Percentiles rank a stretch among this genome's conserved stretches.
Evolutionary conservation across 2,888 invertebrate genomes (phyloP).

Genomic region (Dendrolimus pini): DNA sequence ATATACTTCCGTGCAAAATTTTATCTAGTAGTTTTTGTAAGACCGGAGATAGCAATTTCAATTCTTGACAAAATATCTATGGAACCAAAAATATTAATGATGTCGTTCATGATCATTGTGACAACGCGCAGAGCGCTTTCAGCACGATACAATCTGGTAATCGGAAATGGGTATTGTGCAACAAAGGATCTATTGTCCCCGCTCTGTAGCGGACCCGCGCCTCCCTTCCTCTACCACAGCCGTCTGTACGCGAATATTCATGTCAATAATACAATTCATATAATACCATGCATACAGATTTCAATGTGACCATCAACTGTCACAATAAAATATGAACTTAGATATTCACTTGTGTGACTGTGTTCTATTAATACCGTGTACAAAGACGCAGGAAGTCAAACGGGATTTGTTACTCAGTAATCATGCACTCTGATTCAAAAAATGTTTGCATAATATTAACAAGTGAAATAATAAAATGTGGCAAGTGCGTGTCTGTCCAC

Average conservation of each 20-base stretch:
- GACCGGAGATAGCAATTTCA: no score
- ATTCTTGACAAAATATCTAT: no score
- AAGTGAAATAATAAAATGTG: no score
- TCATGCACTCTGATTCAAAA: neutral
- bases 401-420: neutral
- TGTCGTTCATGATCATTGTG: no score
- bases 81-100: no score
- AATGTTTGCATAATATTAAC: neutral
- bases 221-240: slow-evolving; percentile 16
- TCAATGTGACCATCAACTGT: neutral
- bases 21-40: no score
- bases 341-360: neutral
- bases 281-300: slow-evolving; percentile 13
- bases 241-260: slow-evolving; percentile 45
- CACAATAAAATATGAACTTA: slow-evolving; percentile 1
- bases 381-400: neutral
- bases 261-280: slow-evolving; percentile 24
- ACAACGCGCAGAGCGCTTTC: slow-evolving; percentile 46
- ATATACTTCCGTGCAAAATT: no score
- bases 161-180: slow-evolving; percentile 74
- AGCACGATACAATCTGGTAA: slow-evolving; percentile 71
- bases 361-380: neutral
- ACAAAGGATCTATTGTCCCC: slow-evolving; percentile 66
- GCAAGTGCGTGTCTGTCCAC: no score
- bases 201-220: slow-evolving; percentile 18